phyloP scores from a whole-genome alignment of 2,113 vertebrate species.

The Crotophaga sulcirostris region DNA sequence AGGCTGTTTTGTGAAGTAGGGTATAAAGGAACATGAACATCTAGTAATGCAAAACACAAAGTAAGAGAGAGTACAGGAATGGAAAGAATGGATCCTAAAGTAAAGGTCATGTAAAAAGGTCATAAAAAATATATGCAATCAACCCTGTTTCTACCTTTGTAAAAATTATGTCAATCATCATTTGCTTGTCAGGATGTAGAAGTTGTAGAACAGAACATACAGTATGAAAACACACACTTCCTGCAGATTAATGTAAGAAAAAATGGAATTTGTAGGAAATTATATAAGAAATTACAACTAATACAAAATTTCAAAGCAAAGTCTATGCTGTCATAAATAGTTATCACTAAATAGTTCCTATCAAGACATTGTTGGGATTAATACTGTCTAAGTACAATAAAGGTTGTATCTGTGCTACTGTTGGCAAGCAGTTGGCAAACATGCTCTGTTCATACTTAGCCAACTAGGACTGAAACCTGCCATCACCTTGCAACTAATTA shows the following conservation, averaged over 20 bases:
- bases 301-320: not conserved
- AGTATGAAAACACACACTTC: not conserved
- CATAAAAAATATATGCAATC: not conserved
- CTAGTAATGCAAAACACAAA: not conserved
- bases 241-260: not conserved
- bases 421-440: not conserved
- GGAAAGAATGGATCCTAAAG: not conserved
- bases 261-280: not conserved
- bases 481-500: not conserved
- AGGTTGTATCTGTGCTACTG: rapidly evolving
- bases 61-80: not conserved
- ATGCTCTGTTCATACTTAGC: rapidly evolving
- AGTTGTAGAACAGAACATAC: not conserved
- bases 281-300: not conserved
- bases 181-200: not conserved
- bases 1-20: not conserved
- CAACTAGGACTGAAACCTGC: not conserved
- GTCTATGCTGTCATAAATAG: not conserved
- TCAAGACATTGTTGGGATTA: not conserved
- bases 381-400: not conserved
- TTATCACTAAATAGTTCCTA: not conserved
- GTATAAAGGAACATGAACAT: not conserved
- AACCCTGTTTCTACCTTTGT: not conserved
- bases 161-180: not conserved
- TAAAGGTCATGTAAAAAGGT: not conserved